Evolutionary conservation across 2,888 invertebrate species (phyloP), one percentile per base, ranked within the genome.

Genomic region (Didymodactylos carnosus): DNA sequence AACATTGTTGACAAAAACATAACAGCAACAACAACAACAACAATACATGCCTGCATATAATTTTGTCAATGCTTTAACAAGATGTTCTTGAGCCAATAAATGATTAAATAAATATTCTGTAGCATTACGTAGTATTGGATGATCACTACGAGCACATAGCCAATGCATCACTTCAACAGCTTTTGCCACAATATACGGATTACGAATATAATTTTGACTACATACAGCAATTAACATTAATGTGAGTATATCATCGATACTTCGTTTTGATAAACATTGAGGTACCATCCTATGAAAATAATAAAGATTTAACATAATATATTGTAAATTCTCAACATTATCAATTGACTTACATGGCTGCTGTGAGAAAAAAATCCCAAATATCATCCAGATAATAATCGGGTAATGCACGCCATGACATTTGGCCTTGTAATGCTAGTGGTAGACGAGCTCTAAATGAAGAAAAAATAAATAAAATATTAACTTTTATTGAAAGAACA

Each of bases 181-280:
- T 86, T 97, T 97, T 78, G 97, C 94, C 77, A 92, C 90, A 76
- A 98, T 87, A 84, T 97, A 97, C 0, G 97, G 97, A 86, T 97
- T 98, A 82, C 90, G 90, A 81, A 97, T 89, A 83, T 90, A 90
- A 80, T 91, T 89, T 77, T 91, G 89, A 84, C 94, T 94, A 75
- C 94, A 89, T 79, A 93, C 89, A 76, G 91, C 89, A 62, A 97
- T 11, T 27, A 41, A 27, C 19, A 73, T 70, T 19, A 73, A 70
- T 49, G 70, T 27, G 40, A 43, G 40, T n/a, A 73, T 39, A 41
- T 73, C 70, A 69, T 73, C 73, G 16, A 39, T 70, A 6, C 49
- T 49, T 10, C 69, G 73, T 79, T 89, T 89, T 2, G 88, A 87
- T 11, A 92, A 88, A 69, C 89, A 87, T 78, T 87, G 87, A 16